These are phyloP conservation scores for Crotalus viridis DNA, from an alignment of 2,113 vertebrate genomes.

Conservation along the genomic window DNA sequence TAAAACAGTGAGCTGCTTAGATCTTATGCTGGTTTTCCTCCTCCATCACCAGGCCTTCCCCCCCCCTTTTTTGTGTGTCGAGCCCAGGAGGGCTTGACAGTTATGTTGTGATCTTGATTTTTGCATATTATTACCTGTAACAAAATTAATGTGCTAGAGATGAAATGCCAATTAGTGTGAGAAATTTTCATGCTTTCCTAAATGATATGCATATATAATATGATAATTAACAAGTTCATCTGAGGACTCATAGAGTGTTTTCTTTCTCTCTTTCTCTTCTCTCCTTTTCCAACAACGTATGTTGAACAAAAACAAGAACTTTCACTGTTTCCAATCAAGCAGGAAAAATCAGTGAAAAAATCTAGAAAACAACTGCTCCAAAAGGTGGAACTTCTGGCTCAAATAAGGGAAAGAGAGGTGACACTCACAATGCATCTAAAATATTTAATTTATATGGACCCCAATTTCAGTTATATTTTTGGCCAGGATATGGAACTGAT, in stretches of 20 bases:
- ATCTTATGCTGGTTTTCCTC: too few relatives aligned
- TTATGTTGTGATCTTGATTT: background rate
- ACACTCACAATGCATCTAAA: background rate
- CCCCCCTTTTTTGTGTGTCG: too few relatives aligned
- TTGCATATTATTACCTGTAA: background rate
- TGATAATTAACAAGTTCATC: background rate
- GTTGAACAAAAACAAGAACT: background rate
- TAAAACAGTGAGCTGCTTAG: too few relatives aligned
- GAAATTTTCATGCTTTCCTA: background rate
- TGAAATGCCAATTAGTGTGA: background rate
- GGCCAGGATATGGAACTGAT: background rate
- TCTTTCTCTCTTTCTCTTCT: background rate
- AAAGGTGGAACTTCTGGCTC: background rate
- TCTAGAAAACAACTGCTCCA: background rate
- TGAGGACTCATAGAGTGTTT: background rate
- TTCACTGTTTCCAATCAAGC: background rate
- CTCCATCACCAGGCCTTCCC: too few relatives aligned
- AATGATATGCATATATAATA: background rate
- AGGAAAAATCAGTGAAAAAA: background rate
- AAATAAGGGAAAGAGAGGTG: background rate
- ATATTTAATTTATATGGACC: background rate
- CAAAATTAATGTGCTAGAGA: background rate
- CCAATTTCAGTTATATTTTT: background rate
- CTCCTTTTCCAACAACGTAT: background rate
- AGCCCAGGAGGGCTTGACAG: background rate